Evolutionary conservation across 2,113 vertebrate species (phyloP), one percentile per base, ranked within the genome.

Genomic region (Nannospalax galili): DNA sequence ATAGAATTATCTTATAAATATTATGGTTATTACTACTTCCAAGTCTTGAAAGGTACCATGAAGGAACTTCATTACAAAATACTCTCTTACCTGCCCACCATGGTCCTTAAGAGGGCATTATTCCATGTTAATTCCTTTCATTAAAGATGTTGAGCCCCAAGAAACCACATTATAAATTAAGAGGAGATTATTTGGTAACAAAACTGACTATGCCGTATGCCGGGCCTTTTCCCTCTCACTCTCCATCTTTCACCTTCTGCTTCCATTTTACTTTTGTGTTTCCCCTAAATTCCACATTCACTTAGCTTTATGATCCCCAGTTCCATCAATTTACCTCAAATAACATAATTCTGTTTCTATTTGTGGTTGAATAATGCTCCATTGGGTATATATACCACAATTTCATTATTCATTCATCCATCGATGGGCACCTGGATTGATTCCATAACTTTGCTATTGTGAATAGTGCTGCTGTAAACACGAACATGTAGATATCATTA

Each of bases 151-250:
- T 10, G 4, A 2, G 12, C 2, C 32, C 11, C 24, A 90, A 40
- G 7, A 75, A 80, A 74, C 48, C 35, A 64, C 9, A 62, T 78
- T 64, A 79, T 52, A 94, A 84, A 84, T 26, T 64, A 94, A 95
- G n/a, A 73, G 75, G 40, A 95, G 70, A 88, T 80, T 56, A 73
- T 35, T 91, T 35, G 85, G 5, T 64, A 79, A 14, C 32, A 69
- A 78, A 72, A 26, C 72, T 64, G 60, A 10, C 35, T 56, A 32
- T 56, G 40, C 15, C 5, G 2, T 56, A 16, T 74, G 8, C 77
- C 72, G 91, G 86, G 84, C 64, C 84, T 65, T 81, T 60, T 93
- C 77, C 56, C 67, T 69, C 35, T 69, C 32, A 8, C 30, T 12
- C 11, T 69, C 67, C 30, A 12, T 9, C 67, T 15, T 69, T 69